A percentile compares a stretch with the other conserved stretches of the same genome.
Evolutionary conservation across 2,113 vertebrate genomes (phyloP).

Genomic region (Herpailurus yagouaroundi): DNA sequence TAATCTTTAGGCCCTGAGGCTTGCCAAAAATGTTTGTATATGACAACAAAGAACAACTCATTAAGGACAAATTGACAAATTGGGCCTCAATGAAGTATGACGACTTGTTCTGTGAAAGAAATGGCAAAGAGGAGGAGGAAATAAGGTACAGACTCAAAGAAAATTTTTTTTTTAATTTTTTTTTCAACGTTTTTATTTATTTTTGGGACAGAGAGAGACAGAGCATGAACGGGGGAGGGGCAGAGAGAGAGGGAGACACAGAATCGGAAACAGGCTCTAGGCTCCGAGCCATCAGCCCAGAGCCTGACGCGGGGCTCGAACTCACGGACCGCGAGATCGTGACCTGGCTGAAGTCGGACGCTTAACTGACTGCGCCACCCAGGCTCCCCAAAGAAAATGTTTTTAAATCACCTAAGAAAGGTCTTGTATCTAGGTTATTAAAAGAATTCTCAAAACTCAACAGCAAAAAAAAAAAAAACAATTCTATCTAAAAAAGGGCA

Average conservation of each 20-base stretch:
- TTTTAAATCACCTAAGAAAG: background rate
- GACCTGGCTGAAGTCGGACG: no score
- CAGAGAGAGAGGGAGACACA: no score
- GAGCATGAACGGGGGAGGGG: no score
- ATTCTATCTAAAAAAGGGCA: background rate
- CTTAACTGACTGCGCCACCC: no score
- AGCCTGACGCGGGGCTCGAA: no score
- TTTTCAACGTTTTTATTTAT: no score
- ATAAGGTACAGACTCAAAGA: background rate
- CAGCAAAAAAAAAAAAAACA: background rate
- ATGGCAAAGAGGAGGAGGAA: background rate
- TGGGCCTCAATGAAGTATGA: background rate
- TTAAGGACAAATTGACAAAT: background rate
- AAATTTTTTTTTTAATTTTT: background rate
- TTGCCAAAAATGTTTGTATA: background rate
- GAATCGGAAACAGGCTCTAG: no score
- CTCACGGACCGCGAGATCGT: no score
- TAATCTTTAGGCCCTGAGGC: background rate
- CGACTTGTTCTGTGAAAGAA: background rate
- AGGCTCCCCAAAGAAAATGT: background rate
- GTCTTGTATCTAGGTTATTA: background rate
- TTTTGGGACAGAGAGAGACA: no score
- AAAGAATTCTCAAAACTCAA: background rate
- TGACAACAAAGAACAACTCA: background rate
- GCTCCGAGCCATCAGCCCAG: no score